phyloP scores from a whole-genome alignment of 2,888 invertebrate species.

The Abscondita cerata region DNA sequence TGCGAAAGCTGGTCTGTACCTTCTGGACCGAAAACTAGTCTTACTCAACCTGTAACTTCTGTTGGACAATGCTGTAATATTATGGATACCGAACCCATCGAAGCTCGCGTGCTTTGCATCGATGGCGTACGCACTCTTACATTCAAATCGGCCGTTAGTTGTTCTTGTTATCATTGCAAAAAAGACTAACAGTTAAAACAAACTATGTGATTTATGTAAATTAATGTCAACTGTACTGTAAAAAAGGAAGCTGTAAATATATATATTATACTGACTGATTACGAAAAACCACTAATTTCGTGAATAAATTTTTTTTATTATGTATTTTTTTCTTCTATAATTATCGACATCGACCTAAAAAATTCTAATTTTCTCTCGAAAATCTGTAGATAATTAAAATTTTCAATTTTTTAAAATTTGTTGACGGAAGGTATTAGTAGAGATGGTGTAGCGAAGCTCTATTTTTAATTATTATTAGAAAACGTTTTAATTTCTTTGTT shows the following conservation, averaged over 20 bases:
- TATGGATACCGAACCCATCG: slow-evolving; percentile 84
- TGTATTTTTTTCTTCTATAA: slow-evolving; percentile 1
- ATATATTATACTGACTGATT: slow-evolving; percentile 34
- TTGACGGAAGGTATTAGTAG: too few species aligned
- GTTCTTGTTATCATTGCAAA: slow-evolving; percentile 87
- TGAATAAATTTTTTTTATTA: slow-evolving; percentile 28
- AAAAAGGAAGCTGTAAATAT: slow-evolving; percentile 29
- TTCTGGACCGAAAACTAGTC: slow-evolving; percentile 64
- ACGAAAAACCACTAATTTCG: slow-evolving; percentile 24
- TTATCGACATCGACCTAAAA: too few species aligned
- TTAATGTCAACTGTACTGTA: slow-evolving; percentile 28
- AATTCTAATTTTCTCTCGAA: too few species aligned
- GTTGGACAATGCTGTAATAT: slow-evolving; percentile 90
- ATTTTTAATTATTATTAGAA: too few species aligned
- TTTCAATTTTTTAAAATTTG: too few species aligned
- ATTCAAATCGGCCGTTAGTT: slow-evolving; percentile 83
- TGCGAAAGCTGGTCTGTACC: slow-evolving; percentile 89
- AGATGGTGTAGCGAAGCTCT: too few species aligned
- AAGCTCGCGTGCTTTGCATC: slow-evolving; percentile 78
- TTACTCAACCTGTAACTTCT: slow-evolving; percentile 64
- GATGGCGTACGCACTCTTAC: slow-evolving; percentile 79
- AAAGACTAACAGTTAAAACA: slow-evolving; percentile 63
- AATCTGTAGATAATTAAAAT: too few species aligned
- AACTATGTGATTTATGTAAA: slow-evolving; percentile 28
- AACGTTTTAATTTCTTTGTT: too few species aligned